A percentile compares a stretch with the other conserved stretches of the same genome.
Evolutionary conservation across 1,140 invertebrate species (phyloP).

Genomic region (Drosophila albomicans): DNA sequence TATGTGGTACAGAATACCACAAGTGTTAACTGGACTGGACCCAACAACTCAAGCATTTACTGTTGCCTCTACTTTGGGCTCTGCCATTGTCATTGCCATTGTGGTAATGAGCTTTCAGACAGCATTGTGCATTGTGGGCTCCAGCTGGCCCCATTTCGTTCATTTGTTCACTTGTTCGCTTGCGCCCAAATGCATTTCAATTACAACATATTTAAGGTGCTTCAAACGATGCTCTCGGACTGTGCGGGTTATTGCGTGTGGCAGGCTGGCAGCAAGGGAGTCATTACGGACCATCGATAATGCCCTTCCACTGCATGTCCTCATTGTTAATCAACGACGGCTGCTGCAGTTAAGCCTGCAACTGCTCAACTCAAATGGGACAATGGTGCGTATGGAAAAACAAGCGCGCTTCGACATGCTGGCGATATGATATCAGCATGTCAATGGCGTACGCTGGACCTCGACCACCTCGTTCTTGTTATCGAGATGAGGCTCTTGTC

Average conservation of each 20-base stretch:
- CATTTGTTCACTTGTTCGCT: slow-evolving; percentile 42
- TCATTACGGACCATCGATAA: slow-evolving; percentile 59
- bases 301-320: slow-evolving; percentile 38
- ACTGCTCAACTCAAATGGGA: slow-evolving; percentile 14
- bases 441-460: slow-evolving; percentile 18
- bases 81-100: neutral
- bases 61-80: neutral
- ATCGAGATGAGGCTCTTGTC: neutral
- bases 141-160: slow-evolving; percentile 32
- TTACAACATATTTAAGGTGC: slow-evolving; percentile 77
- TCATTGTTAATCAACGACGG: slow-evolving; percentile 61
- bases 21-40: slow-evolving; percentile 5
- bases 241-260: slow-evolving; percentile 4
- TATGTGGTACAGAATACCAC: slow-evolving; percentile 41
- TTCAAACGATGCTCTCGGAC: slow-evolving; percentile 23
- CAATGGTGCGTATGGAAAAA: slow-evolving; percentile 44
- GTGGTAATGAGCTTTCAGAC: slow-evolving; percentile 16
- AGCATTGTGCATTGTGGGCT: slow-evolving; percentile 34
- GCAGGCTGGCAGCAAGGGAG: neutral
- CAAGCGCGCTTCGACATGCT: slow-evolving; percentile 6
- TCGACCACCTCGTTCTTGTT: neutral
- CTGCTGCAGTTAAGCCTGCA: slow-evolving; percentile 6
- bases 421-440: slow-evolving; percentile 23
- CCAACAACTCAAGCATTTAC: slow-evolving; percentile 20
- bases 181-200: slow-evolving; percentile 78